These are phyloP conservation scores for Haliclona indistincta DNA, from an alignment of 37 sponge, comb jelly and placozoan genomes.

Conservation along the genomic window DNA sequence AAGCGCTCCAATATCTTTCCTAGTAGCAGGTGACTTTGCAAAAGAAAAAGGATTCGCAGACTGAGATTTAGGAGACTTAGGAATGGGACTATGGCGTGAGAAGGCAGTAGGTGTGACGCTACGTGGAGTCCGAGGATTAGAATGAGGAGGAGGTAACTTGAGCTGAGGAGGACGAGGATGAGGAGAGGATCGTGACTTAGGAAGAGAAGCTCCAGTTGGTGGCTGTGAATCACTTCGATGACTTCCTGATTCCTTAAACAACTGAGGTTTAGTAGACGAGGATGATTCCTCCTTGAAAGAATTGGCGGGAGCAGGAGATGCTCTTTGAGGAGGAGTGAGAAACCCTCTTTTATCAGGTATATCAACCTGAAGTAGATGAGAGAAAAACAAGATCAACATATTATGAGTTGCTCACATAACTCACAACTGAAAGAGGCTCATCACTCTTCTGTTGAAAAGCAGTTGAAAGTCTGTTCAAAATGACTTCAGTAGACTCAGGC, in stretches of 20 bases:
- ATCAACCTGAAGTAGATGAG: not conserved
- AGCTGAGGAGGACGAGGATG: slow-evolving; percentile 1
- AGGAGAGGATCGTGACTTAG: slow-evolving; percentile 16
- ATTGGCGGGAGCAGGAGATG: too few species aligned
- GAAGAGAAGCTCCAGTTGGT: not conserved
- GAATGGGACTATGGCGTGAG: too few species aligned
- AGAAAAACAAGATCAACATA: too few species aligned
- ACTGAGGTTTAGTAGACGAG: not conserved
- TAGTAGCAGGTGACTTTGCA: too few species aligned
- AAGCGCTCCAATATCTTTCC: too few species aligned
- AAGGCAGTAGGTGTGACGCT: not conserved
- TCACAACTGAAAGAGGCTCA: not conserved
- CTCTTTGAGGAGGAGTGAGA: not conserved
- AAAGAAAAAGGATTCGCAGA: too few species aligned
- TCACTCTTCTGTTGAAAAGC: slow-evolving; percentile 1
- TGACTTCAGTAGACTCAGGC: not conserved
- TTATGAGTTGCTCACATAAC: not conserved
- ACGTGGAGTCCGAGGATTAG: not conserved
- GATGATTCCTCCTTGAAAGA: too few species aligned
- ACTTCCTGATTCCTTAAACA: too few species aligned
- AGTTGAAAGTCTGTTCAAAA: not conserved
- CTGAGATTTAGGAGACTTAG: too few species aligned
- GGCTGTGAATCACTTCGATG: not conserved
- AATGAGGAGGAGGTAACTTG: not conserved
- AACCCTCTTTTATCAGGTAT: not conserved